Percentiles rank a stretch among this genome's conserved stretches.
Conservation (phyloP, 2,113 vertebrate genomes). For the Caranx ignobilis region DNA sequence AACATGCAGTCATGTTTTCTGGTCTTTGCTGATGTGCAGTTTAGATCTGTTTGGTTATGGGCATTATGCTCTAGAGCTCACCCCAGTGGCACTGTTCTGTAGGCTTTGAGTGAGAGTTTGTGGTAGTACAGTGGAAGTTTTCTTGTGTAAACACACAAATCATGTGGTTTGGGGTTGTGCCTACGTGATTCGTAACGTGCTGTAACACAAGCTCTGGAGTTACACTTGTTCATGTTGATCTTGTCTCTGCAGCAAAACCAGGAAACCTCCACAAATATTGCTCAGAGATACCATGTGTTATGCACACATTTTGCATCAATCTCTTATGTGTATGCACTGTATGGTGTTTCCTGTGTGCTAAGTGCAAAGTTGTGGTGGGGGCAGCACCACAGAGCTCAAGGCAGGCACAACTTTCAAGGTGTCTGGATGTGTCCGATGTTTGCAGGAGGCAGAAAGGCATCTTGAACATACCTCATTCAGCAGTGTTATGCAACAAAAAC, state of each 20-base stretch:
- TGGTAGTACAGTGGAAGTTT: background rate
- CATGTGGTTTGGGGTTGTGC: background rate
- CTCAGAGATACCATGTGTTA: constrained; percentile 10
- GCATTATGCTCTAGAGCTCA: constrained; percentile 8
- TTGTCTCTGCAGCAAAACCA: constrained; percentile 6
- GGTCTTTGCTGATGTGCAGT: background rate
- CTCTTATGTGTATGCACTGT: background rate
- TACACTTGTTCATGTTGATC: background rate
- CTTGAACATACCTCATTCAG: constrained; percentile 37
- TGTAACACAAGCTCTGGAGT: background rate
- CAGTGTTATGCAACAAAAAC: constrained; percentile 73
- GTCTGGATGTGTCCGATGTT: constrained; percentile 15
- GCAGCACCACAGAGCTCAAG: background rate
- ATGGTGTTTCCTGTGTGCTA: constrained; percentile 58
- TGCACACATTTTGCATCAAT: constrained; percentile 39
- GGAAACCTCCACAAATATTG: constrained; percentile 3
- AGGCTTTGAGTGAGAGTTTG: background rate
- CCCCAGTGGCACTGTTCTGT: background rate
- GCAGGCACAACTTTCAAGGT: constrained; percentile 17
- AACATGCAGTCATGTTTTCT: background rate
- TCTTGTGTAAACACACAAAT: constrained; percentile 18
- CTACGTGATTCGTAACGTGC: background rate
- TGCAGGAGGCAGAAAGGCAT: constrained; percentile 41
- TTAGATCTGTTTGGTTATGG: background rate
- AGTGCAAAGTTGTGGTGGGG: too few species aligned